Evolutionary conservation across 2,888 invertebrate genomes (phyloP).

Genomic region (Buathra laborator): DNA sequence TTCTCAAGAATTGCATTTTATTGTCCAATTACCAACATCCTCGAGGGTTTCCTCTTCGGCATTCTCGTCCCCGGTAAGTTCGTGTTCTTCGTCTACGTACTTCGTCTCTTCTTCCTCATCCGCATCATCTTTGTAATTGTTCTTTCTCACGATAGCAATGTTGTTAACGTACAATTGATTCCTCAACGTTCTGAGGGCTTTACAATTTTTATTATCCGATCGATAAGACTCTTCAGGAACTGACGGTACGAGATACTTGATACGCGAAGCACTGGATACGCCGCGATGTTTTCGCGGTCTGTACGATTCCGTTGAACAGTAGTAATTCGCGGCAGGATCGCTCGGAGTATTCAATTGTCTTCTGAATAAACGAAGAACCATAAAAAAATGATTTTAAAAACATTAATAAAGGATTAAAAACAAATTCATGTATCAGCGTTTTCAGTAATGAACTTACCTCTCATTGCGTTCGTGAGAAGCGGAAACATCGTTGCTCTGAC

Average conservation of each 20-base stretch:
- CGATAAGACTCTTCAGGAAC: conserved; percentile 31
- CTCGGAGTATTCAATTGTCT: conserved; percentile 67
- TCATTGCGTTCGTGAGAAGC: conserved; percentile 54
- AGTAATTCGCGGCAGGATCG: conserved; percentile 70
- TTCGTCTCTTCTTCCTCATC: conserved; percentile 68
- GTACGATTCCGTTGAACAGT: conserved; percentile 68
- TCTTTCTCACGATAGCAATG: conserved; percentile 68
- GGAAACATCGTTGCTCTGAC: conserved; percentile 65
- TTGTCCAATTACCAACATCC: conserved; percentile 63
- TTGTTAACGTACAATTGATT: conserved; percentile 62
- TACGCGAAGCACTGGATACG: conserved; percentile 59
- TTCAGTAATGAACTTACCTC: conserved; percentile 68
- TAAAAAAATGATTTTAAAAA: neutral
- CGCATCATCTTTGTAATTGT: conserved; percentile 68
- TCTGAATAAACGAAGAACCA: conserved; percentile 43
- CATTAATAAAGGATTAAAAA: neutral
- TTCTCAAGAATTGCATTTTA: neutral
- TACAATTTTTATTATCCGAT: conserved; percentile 40
- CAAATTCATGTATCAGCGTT: neutral
- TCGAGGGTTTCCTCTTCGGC: conserved; percentile 60
- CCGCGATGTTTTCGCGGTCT: conserved; percentile 69
- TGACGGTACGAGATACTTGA: conserved; percentile 64
- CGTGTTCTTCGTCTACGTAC: conserved; percentile 66
- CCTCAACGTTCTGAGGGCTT: conserved; percentile 49
- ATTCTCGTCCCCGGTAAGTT: conserved; percentile 51